Evolutionary conservation across 2,888 invertebrate species (phyloP), one percentile per base, ranked within the genome.

Genomic region (Brachyopa scutellaris): DNA sequence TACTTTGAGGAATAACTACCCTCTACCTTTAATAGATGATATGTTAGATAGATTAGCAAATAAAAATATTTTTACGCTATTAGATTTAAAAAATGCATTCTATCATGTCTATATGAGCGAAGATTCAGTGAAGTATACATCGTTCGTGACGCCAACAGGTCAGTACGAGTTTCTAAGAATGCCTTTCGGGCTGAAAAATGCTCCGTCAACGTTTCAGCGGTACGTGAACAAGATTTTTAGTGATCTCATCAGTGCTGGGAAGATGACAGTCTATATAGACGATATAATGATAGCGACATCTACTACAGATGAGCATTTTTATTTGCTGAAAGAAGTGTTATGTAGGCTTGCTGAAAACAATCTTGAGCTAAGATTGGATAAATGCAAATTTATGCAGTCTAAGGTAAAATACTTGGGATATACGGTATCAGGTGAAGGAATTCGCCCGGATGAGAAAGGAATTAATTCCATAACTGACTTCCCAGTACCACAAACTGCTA

Each of bases 101-200:
- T 42, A 57, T 13, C 66, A 84, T 2, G 67, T 83, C 1, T 47
- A 38, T 7, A 67, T 82, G 47, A 9, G 53, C 38, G 55, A 59
- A 2, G 49, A 76, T 38, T 84, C 76, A 2, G 38, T 83, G 1
- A 64, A 49, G 23, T 62, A 33, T n/a, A 76, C 72, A 1, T 74
- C 84, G 2, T 84, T 80, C 26, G 73, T 82, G 3, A 82, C 82
- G 9, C 61, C 73, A 15, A 31, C 77, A 62, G 77, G 74, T 33
- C 78, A 83, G 38, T 79, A 51, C 36, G 79, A 83, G 21, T 84
- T 72, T 79, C 33, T 61, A 4, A 82, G 45, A 13, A 84, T 42
- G 78, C 8, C 74, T 69, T 49, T 78, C n/a, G 47, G 69, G 2
- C 13, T 64, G n/a, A 78, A 57, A 40, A 74, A 78, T 38, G 74